These are phyloP conservation scores for Calcarius lapponicus DNA, from an alignment of 2,797 vertebrate genomes.

Conservation along the genomic window DNA sequence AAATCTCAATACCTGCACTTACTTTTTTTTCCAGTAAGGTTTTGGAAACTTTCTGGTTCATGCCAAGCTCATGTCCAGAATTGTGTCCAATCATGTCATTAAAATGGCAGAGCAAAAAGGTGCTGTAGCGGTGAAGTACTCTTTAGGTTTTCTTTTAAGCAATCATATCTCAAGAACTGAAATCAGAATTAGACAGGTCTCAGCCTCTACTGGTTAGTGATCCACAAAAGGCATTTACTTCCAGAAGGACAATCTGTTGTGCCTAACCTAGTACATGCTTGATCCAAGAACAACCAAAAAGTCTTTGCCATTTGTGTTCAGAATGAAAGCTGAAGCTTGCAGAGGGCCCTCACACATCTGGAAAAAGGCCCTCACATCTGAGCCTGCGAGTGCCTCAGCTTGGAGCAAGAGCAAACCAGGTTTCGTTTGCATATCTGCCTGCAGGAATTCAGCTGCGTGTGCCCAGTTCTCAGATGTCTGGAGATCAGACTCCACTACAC, in stretches of 20 bases:
- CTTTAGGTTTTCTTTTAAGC: not conserved
- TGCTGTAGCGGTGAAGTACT: not conserved
- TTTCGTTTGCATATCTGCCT: not conserved
- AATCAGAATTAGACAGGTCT: not conserved
- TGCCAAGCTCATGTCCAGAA: not conserved
- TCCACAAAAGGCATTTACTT: not conserved
- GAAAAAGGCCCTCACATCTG: not conserved
- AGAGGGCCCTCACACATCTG: not conserved
- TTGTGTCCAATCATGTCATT: not conserved
- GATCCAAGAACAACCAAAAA: not conserved
- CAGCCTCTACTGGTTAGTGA: not conserved
- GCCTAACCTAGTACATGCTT: not conserved
- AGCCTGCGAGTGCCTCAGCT: not conserved
- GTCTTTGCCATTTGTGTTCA: not conserved
- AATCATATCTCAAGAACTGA: not conserved
- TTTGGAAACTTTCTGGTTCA: not conserved
- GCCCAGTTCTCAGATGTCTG: not conserved
- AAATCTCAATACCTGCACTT: not conserved
- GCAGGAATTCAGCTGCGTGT: not conserved
- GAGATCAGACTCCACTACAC: not conserved
- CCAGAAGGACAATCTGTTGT: not conserved
- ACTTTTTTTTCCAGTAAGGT: not conserved
- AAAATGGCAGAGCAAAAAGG: not conserved
- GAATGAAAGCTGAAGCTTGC: not conserved
- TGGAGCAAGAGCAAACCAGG: not conserved